phyloP scores from a whole-genome alignment of 2,113 vertebrate genomes.

The Cyanistes caeruleus region DNA sequence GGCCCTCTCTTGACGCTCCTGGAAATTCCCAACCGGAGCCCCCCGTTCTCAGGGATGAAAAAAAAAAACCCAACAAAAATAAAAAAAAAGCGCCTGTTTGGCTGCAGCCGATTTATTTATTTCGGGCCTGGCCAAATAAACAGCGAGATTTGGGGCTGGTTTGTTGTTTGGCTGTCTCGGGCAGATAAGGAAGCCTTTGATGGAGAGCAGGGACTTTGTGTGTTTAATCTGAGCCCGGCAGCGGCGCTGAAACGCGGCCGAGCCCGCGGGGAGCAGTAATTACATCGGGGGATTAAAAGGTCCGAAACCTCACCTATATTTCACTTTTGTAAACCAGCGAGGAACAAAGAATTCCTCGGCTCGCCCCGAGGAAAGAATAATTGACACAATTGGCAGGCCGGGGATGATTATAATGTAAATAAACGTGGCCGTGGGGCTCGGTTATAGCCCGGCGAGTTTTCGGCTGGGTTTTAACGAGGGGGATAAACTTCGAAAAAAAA shows the following conservation, averaged over 20 bases:
- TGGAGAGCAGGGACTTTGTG: conserved; percentile 64
- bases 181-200: conserved; percentile 72
- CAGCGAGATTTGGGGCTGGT: conserved; percentile 21
- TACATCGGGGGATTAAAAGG: conserved; percentile 78
- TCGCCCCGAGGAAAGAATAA: conserved; percentile 43
- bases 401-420: conserved; percentile 54
- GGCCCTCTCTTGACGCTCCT: neutral
- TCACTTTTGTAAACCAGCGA: conserved; percentile 53
- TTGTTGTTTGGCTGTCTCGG: conserved; percentile 78
- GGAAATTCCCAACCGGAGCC: conserved; percentile 30
- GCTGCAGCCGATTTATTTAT: conserved; percentile 32
- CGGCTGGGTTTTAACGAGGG: neutral
- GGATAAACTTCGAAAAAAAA: neutral
- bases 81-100: neutral
- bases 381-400: conserved; percentile 18
- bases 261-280: conserved; percentile 76
- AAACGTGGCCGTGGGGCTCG: conserved; percentile 1
- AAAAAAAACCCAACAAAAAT: too few species aligned
- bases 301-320: conserved; percentile 70
- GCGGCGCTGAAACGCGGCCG: conserved; percentile 72
- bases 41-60: conserved; percentile 31
- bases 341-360: conserved; percentile 47
- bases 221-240: conserved; percentile 77
- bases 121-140: conserved; percentile 43
- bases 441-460: neutral